Evolutionary conservation across 2,797 vertebrate genomes (phyloP).

Genomic region (Sebastes matsubarae): DNA sequence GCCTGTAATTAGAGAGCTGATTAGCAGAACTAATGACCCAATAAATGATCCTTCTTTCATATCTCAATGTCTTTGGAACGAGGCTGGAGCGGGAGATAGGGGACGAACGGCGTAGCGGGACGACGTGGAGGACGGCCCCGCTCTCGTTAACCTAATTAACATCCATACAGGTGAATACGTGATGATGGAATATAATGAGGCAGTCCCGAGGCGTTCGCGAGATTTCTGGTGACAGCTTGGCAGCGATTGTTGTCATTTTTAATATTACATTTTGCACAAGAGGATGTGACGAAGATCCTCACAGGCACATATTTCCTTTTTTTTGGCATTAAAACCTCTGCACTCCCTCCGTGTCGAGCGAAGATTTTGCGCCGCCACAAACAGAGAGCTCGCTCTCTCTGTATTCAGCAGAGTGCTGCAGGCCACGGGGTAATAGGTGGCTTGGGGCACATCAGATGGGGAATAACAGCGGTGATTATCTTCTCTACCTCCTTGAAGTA

Average conservation of each 20-base stretch:
- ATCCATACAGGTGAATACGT: slow-evolving; percentile 30
- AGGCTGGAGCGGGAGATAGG: slow-evolving; percentile 30
- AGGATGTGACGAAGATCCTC: slow-evolving; percentile 13
- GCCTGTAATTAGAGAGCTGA: slow-evolving; percentile 78
- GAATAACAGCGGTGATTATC: slow-evolving; percentile 81
- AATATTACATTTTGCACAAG: neutral
- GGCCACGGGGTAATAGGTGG: slow-evolving; percentile 75
- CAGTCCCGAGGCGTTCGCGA: neutral
- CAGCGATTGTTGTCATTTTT: slow-evolving; percentile 3
- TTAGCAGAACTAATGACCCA: slow-evolving; percentile 80
- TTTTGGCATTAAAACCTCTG: neutral
- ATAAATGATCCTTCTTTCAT: slow-evolving; percentile 67
- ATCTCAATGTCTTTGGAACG: slow-evolving; percentile 46
- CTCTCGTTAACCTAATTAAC: slow-evolving; percentile 60
- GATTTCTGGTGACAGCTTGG: slow-evolving; percentile 10
- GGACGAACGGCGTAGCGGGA: slow-evolving; percentile 32
- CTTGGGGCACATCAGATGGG: slow-evolving; percentile 69
- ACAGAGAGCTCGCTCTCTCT: slow-evolving; percentile 19
- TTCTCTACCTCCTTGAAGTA: slow-evolving; percentile 83
- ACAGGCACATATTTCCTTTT: neutral
- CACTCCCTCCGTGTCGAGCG: neutral
- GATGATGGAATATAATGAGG: slow-evolving; percentile 19
- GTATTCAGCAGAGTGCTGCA: slow-evolving; percentile 57
- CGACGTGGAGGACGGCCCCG: neutral
- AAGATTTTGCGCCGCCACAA: neutral